phyloP scores from a whole-genome alignment of 1,140 invertebrate species.

The Drosophila auraria region DNA sequence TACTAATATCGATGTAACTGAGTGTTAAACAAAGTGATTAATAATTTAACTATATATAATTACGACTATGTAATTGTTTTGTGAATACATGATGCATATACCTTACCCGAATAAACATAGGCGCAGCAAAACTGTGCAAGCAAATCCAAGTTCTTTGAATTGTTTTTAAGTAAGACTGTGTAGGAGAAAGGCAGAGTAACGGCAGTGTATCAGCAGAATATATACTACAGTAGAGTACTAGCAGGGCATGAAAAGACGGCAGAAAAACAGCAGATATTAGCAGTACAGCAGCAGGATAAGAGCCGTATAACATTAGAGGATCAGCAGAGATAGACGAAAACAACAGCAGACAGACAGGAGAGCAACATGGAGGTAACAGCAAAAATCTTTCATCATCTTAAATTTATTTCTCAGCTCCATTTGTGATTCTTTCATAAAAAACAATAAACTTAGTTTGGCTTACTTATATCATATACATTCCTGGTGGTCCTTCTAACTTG shows the following conservation, averaged over 20 bases:
- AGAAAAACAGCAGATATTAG: too few species aligned
- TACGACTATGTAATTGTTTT: conserved; percentile 67
- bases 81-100: conserved; percentile 59
- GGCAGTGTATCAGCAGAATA: too few species aligned
- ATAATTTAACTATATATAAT: conserved; percentile 60
- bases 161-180: too few species aligned
- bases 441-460: conserved; percentile 25
- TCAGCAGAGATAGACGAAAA: too few species aligned
- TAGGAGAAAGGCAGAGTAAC: too few species aligned
- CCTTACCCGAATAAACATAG: conserved; percentile 68
- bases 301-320: too few species aligned
- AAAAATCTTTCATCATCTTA: too few species aligned
- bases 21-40: conserved; percentile 72
- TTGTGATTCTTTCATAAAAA: conserved; percentile 20
- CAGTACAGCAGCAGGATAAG: too few species aligned
- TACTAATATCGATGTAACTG: conserved; percentile 59
- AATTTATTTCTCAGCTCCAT: conserved; percentile 17
- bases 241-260: too few species aligned
- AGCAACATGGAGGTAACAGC: too few species aligned
- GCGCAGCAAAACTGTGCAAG: conserved; percentile 62
- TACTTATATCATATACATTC: not conserved
- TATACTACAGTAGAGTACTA: too few species aligned
- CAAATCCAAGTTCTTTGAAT: conserved; percentile 25
- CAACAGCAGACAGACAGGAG: too few species aligned
- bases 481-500: not conserved